Base-by-base conservation (phyloP, 2,113 vertebrate genomes). In the Aptenodytes forsteri region DNA sequence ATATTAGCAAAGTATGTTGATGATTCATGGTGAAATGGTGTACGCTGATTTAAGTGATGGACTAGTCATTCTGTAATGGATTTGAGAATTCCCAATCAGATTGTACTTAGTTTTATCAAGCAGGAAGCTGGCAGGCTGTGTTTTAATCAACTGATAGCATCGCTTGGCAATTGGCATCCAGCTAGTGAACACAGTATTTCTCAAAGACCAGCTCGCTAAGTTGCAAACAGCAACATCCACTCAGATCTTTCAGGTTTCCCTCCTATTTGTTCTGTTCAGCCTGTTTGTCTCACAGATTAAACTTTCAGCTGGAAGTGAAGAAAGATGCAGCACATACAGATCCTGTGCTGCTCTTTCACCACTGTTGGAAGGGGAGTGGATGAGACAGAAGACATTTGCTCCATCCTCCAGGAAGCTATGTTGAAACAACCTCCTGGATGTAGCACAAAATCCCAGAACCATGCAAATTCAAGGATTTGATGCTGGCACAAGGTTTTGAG, bases 111-210 rank as follows among this genome's bases (percentile, higher is more conserved):
- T 96, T 96, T 97, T 98, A 98, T 98, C 98, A 97, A 94, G 93
- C 88, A 97, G 92, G 90, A 97, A 96, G 97, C 97, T 98, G 98
- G 97, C 98, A 93, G 97, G 69, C 98, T 94, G 90, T 97, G 97
- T 98, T 98, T 98, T 98, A 98, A 98, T 98, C 98, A 98, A 97
- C 97, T 98, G 98, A 98, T 98, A 97, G 96, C 97, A 98, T 98
- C 97, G 1, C 91, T 97, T 91, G 97, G 97, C 97, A 40, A 93
- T 96, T 88, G 97, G 91, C 95, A 95, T 89, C 94, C 84, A 88
- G 92, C 84, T 97, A 88, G 96, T 89, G 96, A 94, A 96, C 66
- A 83, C 73, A 52, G 65, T 61, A 52, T 93, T 94, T 93, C 89
- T 88, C 72, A 90, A 88, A 97, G 92, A 93, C 65, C 90, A 85